These are phyloP conservation scores for Nanorana parkeri DNA, from an alignment of 2,113 vertebrate genomes.

Conservation along the genomic window DNA sequence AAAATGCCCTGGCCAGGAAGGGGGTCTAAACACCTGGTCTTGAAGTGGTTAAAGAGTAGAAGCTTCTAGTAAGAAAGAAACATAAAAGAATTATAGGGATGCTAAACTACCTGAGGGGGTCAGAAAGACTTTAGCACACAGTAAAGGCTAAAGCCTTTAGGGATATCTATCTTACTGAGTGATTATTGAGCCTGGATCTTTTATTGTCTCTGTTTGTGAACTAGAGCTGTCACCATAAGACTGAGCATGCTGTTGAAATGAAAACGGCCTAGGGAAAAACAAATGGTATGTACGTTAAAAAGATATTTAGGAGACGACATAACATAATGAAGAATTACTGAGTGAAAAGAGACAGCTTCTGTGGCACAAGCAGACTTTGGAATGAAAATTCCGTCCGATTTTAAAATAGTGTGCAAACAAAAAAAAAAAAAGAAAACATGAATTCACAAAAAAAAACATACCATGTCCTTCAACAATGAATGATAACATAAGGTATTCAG, in stretches of 20 bases:
- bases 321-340: conserved; percentile 20
- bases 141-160: conserved; percentile 59
- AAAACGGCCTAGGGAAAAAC: conserved; percentile 63
- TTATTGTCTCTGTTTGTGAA: conserved; percentile 66
- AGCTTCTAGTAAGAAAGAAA: background rate
- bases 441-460: too few species aligned
- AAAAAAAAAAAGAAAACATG: background rate
- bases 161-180: conserved; percentile 62
- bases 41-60: background rate
- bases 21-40: too few species aligned
- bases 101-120: conserved; percentile 20
- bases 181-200: conserved; percentile 64
- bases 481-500: too few species aligned
- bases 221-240: conserved; percentile 65
- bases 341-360: background rate
- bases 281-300: conserved; percentile 58
- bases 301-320: conserved; percentile 38
- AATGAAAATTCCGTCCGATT: background rate
- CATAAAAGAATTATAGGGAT: conserved; percentile 34
- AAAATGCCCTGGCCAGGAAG: too few species aligned
- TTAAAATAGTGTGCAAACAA: background rate
- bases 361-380: background rate
- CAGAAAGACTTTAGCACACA: conserved; percentile 62
- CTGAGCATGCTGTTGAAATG: conserved; percentile 57
- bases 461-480: too few species aligned